Percentiles rank a stretch among this genome's conserved stretches.
phyloP scores from a whole-genome alignment of 2,113 vertebrate genomes.

The Rhipidura dahli region DNA sequence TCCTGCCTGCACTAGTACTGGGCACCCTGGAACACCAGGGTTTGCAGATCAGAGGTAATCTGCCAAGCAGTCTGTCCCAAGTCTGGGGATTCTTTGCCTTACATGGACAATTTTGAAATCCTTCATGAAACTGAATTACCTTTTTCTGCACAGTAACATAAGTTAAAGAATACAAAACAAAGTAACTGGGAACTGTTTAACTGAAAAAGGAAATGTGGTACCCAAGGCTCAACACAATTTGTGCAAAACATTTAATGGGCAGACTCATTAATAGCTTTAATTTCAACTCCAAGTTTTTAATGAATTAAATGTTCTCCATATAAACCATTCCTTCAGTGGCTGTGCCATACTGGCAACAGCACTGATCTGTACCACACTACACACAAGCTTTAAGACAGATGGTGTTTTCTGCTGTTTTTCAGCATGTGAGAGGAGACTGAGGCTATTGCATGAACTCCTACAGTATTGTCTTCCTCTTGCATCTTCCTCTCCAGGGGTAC shows the following conservation, averaged over 20 bases:
- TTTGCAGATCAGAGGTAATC: neutral
- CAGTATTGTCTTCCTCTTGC: neutral
- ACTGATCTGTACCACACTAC: neutral
- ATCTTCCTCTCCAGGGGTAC: neutral
- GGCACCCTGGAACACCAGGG: neutral
- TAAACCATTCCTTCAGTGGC: neutral
- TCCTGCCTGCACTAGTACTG: neutral
- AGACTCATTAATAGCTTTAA: neutral
- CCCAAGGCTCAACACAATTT: neutral
- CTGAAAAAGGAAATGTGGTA: neutral
- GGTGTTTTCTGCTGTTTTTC: neutral
- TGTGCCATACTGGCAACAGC: neutral
- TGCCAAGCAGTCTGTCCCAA: neutral
- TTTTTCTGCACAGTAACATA: neutral
- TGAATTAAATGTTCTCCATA: neutral
- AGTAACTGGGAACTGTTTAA: neutral
- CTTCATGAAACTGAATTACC: conserved; percentile 39
- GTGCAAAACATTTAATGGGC: neutral
- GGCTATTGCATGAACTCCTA: neutral
- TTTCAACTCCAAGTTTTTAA: neutral
- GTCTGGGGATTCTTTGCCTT: neutral
- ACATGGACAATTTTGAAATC: neutral
- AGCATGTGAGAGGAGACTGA: neutral
- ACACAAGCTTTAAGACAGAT: neutral
- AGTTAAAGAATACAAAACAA: neutral